A percentile compares a stretch with the other conserved stretches of the same genome.
Evolutionary conservation across 2,797 vertebrate genomes (phyloP).

Genomic region (Cossypha heuglini): DNA sequence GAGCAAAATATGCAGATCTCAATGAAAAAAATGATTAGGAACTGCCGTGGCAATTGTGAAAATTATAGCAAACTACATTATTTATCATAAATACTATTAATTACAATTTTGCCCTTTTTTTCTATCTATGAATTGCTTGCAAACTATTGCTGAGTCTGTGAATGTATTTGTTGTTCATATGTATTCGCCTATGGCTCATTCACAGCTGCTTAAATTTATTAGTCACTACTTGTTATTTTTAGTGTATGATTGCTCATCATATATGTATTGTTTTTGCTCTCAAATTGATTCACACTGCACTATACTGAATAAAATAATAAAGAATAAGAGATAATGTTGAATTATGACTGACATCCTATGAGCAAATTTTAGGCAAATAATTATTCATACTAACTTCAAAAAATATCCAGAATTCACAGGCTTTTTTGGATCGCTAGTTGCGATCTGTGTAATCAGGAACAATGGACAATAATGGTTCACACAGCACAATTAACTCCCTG

Average conservation of each 20-base stretch:
- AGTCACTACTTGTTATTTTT: constrained; percentile 47
- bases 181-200: neutral
- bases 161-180: neutral
- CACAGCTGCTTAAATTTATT: constrained; percentile 41
- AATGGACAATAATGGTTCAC: constrained; percentile 43
- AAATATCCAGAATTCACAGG: neutral
- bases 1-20: neutral
- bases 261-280: neutral
- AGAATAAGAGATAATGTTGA: constrained; percentile 21
- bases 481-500: constrained; percentile 29
- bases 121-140: constrained; percentile 22
- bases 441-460: constrained; percentile 23
- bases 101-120: neutral
- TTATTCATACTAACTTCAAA: neutral
- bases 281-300: neutral
- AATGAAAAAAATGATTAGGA: neutral
- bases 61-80: neutral
- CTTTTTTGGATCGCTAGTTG: neutral
- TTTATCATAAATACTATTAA: constrained; percentile 40
- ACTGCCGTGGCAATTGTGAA: neutral
- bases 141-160: neutral
- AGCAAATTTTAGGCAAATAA: neutral
- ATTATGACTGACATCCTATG: neutral
- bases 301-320: neutral
- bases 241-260: constrained; percentile 26